These are phyloP conservation scores for Eublepharis macularius DNA, from an alignment of 2,113 vertebrate genomes.

Conservation along the genomic window DNA sequence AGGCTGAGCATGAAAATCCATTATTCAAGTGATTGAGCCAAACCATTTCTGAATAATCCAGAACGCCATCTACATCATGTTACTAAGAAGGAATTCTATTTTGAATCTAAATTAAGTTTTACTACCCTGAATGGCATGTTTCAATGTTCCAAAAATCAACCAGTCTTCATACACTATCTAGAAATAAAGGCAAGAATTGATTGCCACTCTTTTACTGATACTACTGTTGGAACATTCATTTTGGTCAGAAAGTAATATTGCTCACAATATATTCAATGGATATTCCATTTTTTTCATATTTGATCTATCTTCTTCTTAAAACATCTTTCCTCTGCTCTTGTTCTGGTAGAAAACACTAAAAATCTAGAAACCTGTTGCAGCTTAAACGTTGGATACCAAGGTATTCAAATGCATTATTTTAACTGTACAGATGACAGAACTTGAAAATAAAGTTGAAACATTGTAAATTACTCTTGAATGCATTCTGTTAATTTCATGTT, in stretches of 20 bases:
- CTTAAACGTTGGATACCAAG: neutral
- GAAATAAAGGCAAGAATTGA: neutral
- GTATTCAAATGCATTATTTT: neutral
- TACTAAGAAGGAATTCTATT: neutral
- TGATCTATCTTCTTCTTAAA: neutral
- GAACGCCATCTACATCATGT: neutral
- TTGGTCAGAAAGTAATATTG: neutral
- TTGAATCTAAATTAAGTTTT: neutral
- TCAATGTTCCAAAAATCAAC: neutral
- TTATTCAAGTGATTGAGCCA: neutral
- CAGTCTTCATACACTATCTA: neutral
- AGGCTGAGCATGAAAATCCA: neutral
- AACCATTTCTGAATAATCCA: neutral
- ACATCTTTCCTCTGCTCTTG: too few species aligned
- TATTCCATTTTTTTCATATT: neutral
- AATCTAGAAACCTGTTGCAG: neutral
- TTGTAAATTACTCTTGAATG: neutral
- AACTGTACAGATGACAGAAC: neutral
- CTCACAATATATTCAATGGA: neutral
- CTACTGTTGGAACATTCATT: neutral
- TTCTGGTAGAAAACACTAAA: neutral
- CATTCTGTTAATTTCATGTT: neutral
- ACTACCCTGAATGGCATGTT: neutral
- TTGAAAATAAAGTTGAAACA: neutral
- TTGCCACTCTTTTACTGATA: neutral